Base-by-base conservation (phyloP, 2,888 invertebrate species). In the Ectemnius lituratus region DNA sequence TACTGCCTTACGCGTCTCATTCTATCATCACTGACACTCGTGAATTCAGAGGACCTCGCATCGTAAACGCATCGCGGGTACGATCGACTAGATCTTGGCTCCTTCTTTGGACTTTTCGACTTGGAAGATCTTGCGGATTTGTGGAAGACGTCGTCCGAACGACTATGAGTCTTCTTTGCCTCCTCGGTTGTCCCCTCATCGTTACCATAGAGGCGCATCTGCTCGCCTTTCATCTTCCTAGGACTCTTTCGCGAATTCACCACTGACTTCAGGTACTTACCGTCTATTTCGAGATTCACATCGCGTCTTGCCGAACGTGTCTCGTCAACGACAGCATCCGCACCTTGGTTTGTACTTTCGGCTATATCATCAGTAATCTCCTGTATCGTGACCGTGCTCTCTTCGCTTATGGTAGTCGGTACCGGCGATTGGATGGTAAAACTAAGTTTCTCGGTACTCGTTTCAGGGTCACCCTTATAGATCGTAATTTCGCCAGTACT, bases 251-350 rank as follows among this genome's bases (percentile, higher is more conserved):
- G 86, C 0, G 87, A 87, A 67, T 88, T 90, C 3, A 90, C 88
- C 18, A 90, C 70, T 0, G 90, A 89, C 65, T 90, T 89, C 11
- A 87, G 58, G 67, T 90, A 90, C 78, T 90, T 90, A 60, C 90
- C 90, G 28, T 90, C 89, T 62, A 90, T 90, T 56, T 90, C 89
- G 0, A 75, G 59, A 37, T 58, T 81, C 13, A 61, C 57, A 60
- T 83, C 82, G 20, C 71, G 67, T 59, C 75, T 79, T 8, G 64
- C 58, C 16, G 70, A 68, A 5, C n/a, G 64, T 6, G 23, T 67
- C 8, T 70, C 75, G 14, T 60, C 14, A 1, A 16, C 23, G 13
- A 63, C 23, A 1, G 62, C n/a, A 8, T 78, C 80, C 2, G 67
- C 61, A 6, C 6, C 46, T 6, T 71, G 76, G 6, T 72, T 74